phyloP scores from a whole-genome alignment of 2,797 vertebrate species.

The Poeciliopsis paucimaculata region DNA sequence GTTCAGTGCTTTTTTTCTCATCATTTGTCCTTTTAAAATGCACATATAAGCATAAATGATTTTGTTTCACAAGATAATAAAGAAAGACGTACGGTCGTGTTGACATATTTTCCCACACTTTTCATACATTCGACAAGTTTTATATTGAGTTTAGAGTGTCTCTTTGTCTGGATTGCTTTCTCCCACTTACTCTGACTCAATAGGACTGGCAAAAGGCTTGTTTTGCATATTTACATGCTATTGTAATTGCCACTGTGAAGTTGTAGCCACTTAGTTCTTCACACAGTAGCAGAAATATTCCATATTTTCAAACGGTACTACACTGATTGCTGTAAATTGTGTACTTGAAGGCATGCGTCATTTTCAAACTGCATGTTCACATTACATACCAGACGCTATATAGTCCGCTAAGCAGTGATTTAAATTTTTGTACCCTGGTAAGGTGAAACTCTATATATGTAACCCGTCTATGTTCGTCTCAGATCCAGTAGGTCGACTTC shows the following conservation, averaged over 20 bases:
- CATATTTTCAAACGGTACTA: slow-evolving; percentile 9
- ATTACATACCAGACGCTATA: background rate
- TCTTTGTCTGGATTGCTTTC: slow-evolving; percentile 19
- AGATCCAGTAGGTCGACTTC: no score
- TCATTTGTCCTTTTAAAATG: background rate
- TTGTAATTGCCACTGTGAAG: slow-evolving; percentile 42
- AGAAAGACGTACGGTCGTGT: background rate
- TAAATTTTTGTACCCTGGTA: no score
- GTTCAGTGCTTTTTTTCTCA: background rate
- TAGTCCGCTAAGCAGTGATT: background rate
- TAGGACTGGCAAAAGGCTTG: slow-evolving; percentile 25
- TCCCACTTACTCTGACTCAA: slow-evolving; percentile 55
- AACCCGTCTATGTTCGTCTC: no score
- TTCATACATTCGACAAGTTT: background rate
- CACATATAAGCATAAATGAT: background rate
- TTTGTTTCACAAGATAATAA: background rate
- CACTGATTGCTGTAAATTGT: background rate
- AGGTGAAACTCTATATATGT: no score
- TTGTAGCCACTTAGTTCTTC: slow-evolving; percentile 38
- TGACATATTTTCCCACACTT: background rate
- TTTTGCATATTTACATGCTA: slow-evolving; percentile 18
- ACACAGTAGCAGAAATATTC: slow-evolving; percentile 6
- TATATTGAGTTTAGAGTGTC: background rate
- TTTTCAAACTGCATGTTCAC: background rate
- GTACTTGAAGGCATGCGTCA: background rate